Percentiles rank a stretch among this genome's conserved stretches.
Conservation (phyloP, 35 echinoderm and acorn worm species). For the Hemicentrotus pulcherrimus region DNA sequence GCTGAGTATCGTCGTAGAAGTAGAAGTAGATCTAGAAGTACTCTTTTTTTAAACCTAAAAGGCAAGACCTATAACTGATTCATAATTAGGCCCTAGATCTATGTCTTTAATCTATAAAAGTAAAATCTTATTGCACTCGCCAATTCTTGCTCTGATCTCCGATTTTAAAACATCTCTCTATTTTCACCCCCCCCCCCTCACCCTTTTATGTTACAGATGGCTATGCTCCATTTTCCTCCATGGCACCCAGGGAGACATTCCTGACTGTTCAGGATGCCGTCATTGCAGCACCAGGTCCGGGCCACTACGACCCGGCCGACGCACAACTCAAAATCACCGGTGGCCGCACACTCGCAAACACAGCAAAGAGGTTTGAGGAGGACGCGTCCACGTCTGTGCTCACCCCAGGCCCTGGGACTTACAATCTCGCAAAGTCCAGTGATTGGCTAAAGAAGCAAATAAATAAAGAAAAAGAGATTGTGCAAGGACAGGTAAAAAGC, state of each 20-base stretch:
- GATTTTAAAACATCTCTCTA: neutral
- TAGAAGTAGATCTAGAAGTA: too few relatives aligned
- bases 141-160: too few relatives aligned
- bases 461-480: constrained; percentile 22
- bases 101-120: too few relatives aligned
- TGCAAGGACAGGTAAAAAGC: neutral
- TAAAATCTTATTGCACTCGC: too few relatives aligned
- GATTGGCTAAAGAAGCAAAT: constrained; percentile 90
- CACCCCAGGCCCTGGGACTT: constrained; percentile 92
- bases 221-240: constrained; percentile 94
- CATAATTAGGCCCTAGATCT: too few relatives aligned
- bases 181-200: constrained; percentile 1
- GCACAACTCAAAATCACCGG: constrained; percentile 69
- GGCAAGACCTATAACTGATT: too few relatives aligned
- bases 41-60: too few relatives aligned
- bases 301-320: constrained; percentile 84
- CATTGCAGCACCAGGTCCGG: constrained; percentile 95
- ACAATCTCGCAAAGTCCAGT: constrained; percentile 80
- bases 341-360: constrained; percentile 91
- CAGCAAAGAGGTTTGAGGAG: constrained; percentile 71
- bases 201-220: constrained; percentile 77
- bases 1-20: too few relatives aligned
- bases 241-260: constrained; percentile 93
- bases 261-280: constrained; percentile 84
- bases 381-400: constrained; percentile 49